Conservation (phyloP, 2,797 vertebrate genomes). For the Salmo trutta region DNA sequence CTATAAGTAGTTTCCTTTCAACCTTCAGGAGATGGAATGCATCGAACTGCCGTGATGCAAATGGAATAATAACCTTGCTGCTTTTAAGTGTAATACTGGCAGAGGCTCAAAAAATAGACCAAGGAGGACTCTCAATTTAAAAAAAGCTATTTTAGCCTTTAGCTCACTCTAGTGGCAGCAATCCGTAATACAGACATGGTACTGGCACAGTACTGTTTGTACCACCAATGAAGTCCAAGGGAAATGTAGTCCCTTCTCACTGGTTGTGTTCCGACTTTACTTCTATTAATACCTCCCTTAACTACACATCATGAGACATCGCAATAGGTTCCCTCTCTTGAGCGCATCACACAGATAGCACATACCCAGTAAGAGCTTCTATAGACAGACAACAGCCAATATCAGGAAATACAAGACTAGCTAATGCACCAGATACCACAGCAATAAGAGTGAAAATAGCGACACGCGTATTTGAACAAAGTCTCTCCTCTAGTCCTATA, state of each 20-base stretch:
- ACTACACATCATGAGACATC: background rate
- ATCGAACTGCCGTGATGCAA: constrained; percentile 37
- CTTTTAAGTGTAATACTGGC: constrained; percentile 30
- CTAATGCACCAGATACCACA: constrained; percentile 48
- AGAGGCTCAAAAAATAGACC: constrained; percentile 1
- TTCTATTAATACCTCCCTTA: background rate
- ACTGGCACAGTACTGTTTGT: constrained; percentile 47
- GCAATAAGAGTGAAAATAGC: constrained; percentile 29
- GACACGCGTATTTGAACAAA: constrained; percentile 19
- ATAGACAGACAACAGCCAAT: constrained; percentile 19
- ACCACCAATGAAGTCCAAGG: background rate
- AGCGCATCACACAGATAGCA: constrained; percentile 26
- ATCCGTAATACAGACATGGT: constrained; percentile 35
- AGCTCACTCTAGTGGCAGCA: constrained; percentile 64
- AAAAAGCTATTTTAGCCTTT: constrained; percentile 15
- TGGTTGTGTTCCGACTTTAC: background rate
- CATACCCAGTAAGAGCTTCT: background rate
- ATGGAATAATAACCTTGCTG: constrained; percentile 18
- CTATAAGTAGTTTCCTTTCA: background rate
- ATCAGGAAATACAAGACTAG: constrained; percentile 38
- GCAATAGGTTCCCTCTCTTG: background rate
- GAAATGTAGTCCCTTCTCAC: background rate
- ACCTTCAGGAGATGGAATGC: constrained; percentile 52
- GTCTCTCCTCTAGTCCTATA: constrained; percentile 37
- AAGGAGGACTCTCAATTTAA: constrained; percentile 1